phyloP scores from a whole-genome alignment of 1,140 invertebrate genomes.

The Trachymyrmex cornetzi region DNA sequence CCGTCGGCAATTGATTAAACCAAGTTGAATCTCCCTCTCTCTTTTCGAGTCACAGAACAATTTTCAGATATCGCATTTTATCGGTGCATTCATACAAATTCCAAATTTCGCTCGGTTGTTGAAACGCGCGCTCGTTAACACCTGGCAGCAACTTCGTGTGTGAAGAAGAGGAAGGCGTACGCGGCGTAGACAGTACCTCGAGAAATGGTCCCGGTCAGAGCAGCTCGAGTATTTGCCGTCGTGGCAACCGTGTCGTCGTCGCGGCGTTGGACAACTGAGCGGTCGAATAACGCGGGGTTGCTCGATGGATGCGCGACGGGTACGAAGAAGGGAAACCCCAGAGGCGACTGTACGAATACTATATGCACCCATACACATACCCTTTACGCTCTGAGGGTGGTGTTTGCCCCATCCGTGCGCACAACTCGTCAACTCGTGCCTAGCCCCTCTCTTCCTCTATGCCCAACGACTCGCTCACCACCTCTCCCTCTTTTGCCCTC shows the following conservation, averaged over 20 bases:
- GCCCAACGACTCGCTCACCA: constrained; percentile 39
- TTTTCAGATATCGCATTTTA: background rate
- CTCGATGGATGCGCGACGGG: constrained; percentile 79
- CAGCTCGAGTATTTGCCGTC: constrained; percentile 53
- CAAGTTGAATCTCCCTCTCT: background rate
- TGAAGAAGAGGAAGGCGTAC: background rate
- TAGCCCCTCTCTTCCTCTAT: constrained; percentile 22
- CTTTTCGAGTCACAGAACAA: background rate
- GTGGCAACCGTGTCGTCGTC: constrained; percentile 84
- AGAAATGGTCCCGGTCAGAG: constrained; percentile 42
- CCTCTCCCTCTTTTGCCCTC: constrained; percentile 53
- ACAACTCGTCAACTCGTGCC: constrained; percentile 40
- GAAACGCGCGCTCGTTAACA: constrained; percentile 12
- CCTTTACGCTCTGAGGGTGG: constrained; percentile 63
- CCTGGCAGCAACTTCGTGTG: background rate
- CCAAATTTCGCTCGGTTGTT: background rate
- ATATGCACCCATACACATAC: constrained; percentile 70
- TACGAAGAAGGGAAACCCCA: constrained; percentile 80
- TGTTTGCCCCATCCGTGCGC: constrained; percentile 64
- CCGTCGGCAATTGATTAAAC: background rate
- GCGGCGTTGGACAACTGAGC: constrained; percentile 86
- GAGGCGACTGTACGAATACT: constrained; percentile 73
- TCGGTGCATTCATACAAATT: background rate
- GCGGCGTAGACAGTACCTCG: constrained; percentile 1
- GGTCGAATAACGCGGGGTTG: constrained; percentile 82